Percentiles rank a stretch among this genome's conserved stretches.
Evolutionary conservation across 2,113 vertebrate genomes (phyloP).

Genomic region (Pomatorhinus ruficollis): DNA sequence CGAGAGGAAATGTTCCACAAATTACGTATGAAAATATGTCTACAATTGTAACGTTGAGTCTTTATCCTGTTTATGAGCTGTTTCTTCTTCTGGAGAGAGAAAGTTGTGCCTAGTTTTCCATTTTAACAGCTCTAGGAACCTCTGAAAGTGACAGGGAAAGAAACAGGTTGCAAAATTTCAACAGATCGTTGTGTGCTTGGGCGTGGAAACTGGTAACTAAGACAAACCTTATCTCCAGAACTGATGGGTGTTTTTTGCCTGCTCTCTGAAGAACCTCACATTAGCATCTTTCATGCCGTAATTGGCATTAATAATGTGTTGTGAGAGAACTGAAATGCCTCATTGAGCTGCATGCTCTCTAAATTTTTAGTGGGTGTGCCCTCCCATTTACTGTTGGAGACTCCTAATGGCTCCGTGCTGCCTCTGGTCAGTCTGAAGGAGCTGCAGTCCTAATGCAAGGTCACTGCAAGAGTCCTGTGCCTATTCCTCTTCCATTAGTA

Average conservation of each 20-base stretch:
- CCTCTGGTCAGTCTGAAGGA: not conserved
- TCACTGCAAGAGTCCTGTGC: not conserved
- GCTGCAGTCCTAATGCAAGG: not conserved
- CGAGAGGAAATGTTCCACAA: not conserved
- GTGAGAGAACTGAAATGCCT: constrained; percentile 18
- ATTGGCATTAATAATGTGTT: constrained; percentile 46
- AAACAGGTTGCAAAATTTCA: not conserved
- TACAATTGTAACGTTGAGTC: not conserved
- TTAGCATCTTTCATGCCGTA: constrained; percentile 28
- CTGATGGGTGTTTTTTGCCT: not conserved
- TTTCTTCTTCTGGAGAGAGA: not conserved
- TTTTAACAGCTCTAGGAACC: not conserved
- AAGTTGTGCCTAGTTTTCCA: not conserved
- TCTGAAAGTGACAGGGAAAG: not conserved
- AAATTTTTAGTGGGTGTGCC: not conserved
- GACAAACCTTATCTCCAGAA: not conserved
- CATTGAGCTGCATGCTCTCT: constrained; percentile 9
- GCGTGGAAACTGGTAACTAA: not conserved
- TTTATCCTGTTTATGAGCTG: not conserved
- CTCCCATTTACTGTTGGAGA: not conserved
- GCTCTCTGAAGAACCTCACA: not conserved
- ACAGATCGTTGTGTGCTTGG: not conserved
- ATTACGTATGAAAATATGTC: not conserved
- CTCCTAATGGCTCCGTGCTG: not conserved
- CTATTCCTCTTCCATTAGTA: not conserved